Evolutionary conservation across 2,113 vertebrate genomes (phyloP), one percentile per base, ranked within the genome.

Genomic region (Oenanthe melanoleuca): DNA sequence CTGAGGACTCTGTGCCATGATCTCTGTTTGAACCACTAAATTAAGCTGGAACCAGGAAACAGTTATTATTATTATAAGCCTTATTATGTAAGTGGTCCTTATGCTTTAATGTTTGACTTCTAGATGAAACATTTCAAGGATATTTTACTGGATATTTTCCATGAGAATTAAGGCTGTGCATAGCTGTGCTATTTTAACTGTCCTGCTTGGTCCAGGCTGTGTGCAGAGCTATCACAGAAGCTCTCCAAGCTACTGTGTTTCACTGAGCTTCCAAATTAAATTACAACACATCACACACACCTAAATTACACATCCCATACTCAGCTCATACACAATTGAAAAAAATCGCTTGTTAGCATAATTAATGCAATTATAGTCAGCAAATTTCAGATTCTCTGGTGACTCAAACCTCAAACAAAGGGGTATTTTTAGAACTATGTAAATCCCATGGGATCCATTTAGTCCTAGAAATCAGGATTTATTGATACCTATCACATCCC

Each of bases 321-420:
- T 86, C 71, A 70, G 49, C 78, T 80, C 55, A 69, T 34, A 92
- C 59, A 73, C 33, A 81, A 84, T 29, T 31, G 45, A 63, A 79
- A 80, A 60, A 82, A 55, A 52, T 18, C 45, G 49, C 52, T 69
- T 6, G 2, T 92, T 87, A 71, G 53, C 67, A 82, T 83, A 96
- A 91, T 88, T 87, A 88, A 92, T 71, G 55, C 40, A 87, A 85
- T 87, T 91, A 89, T 17, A 95, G 56, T 71, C 73, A 77, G 65
- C n/a, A 92, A 89, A 78, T 75, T 86, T 92, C 77, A 84, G 70
- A 72, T 69, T 88, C 50, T 24, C 65, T 81, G 16, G 19, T 85
- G 77, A 79, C 22, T 74, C 67, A 83, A 74, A 83, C 21, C 59
- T 82, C 87, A 92, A 86, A 79, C 53, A 89, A 91, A 59, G 74